These are phyloP conservation scores for Tachina grossa DNA, from an alignment of 2,888 invertebrate genomes.

Conservation along the genomic window DNA sequence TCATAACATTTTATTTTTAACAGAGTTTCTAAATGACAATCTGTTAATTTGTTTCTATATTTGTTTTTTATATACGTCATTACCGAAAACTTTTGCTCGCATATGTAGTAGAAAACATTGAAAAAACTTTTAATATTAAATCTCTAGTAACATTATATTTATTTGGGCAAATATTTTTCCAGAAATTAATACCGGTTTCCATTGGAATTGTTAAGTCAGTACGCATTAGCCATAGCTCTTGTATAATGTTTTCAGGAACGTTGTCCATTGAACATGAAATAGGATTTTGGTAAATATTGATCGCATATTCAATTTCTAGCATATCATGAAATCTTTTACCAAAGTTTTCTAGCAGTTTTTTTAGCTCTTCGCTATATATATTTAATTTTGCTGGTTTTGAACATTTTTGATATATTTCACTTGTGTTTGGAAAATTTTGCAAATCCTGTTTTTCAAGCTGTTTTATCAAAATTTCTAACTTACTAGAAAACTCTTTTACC, in stretches of 20 bases:
- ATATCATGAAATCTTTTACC: constrained; percentile 19
- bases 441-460: constrained; percentile 1
- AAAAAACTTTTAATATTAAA: no score
- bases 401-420: not conserved
- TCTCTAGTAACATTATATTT: constrained; percentile 9
- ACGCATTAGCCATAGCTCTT: not conserved
- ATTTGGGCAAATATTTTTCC: not conserved
- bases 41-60: no score
- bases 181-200: not conserved
- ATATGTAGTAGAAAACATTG: no score
- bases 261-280: constrained; percentile 2
- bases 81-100: no score
- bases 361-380: constrained; percentile 2
- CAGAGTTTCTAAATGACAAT: no score
- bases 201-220: constrained; percentile 2
- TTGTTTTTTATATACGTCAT: no score
- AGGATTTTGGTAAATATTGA: constrained; percentile 11
- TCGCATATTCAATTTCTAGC: constrained; percentile 5
- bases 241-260: constrained; percentile 26
- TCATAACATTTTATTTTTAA: no score
- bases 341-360: constrained; percentile 6
- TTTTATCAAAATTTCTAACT: not conserved
- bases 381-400: constrained; percentile 2
- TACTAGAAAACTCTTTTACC: not conserved
- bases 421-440: not conserved